These are phyloP conservation scores for Odobenus rosmarus DNA, from an alignment of 2,113 vertebrate genomes.

Conservation along the genomic window DNA sequence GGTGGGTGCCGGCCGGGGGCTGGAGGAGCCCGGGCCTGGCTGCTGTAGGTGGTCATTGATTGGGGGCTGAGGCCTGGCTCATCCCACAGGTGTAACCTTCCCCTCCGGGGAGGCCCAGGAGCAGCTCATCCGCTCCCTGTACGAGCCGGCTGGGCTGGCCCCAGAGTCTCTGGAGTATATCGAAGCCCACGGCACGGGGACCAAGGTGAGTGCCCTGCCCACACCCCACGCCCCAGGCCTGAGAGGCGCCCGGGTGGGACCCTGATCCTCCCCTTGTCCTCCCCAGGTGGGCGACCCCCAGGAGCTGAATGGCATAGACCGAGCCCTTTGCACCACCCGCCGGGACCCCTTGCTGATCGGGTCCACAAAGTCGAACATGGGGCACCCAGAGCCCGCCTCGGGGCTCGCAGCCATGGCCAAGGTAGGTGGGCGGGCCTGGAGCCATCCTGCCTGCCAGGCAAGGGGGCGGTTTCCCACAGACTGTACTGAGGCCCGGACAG, in stretches of 20 bases:
- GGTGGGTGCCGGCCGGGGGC: constrained; percentile 80
- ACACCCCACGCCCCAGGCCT: accelerated
- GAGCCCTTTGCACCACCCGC: constrained; percentile 87
- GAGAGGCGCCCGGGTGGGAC: accelerated
- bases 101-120: constrained; percentile 95
- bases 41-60: accelerated
- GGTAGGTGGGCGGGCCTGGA: constrained; percentile 81
- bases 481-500: not conserved
- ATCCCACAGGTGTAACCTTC: constrained; percentile 93
- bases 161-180: constrained; percentile 93
- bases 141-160: constrained; percentile 84
- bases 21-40: not conserved
- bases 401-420: constrained; percentile 94
- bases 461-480: not conserved
- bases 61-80: accelerated
- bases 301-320: constrained; percentile 91
- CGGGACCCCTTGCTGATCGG: constrained; percentile 92
- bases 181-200: constrained; percentile 97
- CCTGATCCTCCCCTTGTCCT: not conserved
- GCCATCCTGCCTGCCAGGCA: not conserved
- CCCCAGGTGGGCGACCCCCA: constrained; percentile 95
- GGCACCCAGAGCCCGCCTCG: constrained; percentile 96
- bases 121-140: constrained; percentile 89
- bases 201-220: constrained; percentile 88
- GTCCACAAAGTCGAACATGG: constrained; percentile 99